A percentile compares a stretch with the other conserved stretches of the same genome.
phyloP scores from a whole-genome alignment of 2,888 invertebrate genomes.

The Morpho deidamia region DNA sequence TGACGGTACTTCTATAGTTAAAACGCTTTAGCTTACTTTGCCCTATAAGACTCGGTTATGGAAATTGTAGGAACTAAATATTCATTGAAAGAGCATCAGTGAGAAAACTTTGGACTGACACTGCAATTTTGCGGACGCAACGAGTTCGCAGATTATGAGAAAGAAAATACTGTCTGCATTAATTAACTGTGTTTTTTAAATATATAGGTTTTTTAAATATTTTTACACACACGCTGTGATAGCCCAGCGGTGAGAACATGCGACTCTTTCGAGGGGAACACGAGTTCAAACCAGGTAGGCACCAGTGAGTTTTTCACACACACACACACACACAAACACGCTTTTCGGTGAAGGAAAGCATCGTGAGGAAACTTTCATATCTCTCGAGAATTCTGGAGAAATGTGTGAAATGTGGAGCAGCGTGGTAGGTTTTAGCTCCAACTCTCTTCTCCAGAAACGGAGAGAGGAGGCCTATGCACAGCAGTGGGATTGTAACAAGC shows the following conservation, averaged over 20 bases:
- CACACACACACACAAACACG: background rate
- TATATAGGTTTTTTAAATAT: no score
- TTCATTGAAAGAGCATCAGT: slow-evolving; percentile 8
- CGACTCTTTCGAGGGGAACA: no score
- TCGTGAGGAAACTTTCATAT: background rate
- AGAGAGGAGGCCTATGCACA: no score
- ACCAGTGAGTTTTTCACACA: background rate
- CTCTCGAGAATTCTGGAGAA: no score
- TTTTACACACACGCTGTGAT: no score
- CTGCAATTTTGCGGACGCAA: slow-evolving; percentile 10
- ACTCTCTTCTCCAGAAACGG: no score
- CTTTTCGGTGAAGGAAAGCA: no score
- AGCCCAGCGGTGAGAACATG: no score
- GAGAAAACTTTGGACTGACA: slow-evolving; percentile 8
- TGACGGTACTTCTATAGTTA: slow-evolving; percentile 3
- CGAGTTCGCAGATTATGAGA: slow-evolving; percentile 1
- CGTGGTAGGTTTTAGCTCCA: no score
- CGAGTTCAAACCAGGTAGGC: no score
- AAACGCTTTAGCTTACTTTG: slow-evolving; percentile 4
- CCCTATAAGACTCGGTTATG: slow-evolving; percentile 7
- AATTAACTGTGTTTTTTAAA: slow-evolving; percentile 9
- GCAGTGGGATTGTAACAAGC: no score
- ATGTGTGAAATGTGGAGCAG: no score
- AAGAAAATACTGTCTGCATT: slow-evolving; percentile 5
- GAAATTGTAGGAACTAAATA: slow-evolving; percentile 6